A percentile compares a stretch with the other conserved stretches of the same genome.
These are phyloP conservation scores for Sapajus apella DNA, from an alignment of 2,113 vertebrate genomes.

Conservation along the genomic window DNA sequence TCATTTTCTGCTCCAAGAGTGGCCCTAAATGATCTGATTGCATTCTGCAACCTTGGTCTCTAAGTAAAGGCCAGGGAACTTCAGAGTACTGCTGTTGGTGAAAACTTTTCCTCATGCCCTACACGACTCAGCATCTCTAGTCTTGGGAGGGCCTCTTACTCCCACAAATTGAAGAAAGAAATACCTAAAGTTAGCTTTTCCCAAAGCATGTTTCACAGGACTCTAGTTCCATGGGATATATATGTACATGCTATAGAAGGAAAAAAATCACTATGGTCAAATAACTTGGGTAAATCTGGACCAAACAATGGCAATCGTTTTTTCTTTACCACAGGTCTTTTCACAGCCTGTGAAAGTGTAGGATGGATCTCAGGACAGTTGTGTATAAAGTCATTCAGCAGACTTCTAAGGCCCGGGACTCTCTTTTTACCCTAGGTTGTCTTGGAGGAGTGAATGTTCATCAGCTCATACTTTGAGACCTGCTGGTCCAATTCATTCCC, in stretches of 20 bases:
- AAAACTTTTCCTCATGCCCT: background rate
- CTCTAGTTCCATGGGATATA: background rate
- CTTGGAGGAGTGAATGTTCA: conserved; percentile 7
- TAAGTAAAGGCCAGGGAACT: background rate
- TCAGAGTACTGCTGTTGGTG: background rate
- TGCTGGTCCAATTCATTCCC: conserved; percentile 59
- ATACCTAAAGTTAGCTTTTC: background rate
- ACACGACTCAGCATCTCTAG: background rate
- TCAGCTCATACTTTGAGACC: conserved; percentile 49
- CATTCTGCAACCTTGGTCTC: background rate
- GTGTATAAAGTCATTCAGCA: background rate
- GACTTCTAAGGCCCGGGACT: background rate
- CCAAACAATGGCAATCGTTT: background rate
- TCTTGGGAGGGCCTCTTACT: background rate
- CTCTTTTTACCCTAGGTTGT: conserved; percentile 30
- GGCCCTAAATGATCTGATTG: background rate
- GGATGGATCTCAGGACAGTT: background rate
- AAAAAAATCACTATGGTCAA: background rate
- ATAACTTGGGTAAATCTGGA: background rate
- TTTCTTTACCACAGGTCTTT: background rate
- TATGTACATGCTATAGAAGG: background rate
- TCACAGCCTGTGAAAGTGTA: background rate
- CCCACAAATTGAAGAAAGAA: background rate
- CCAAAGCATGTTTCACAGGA: background rate
- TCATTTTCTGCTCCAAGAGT: background rate